A percentile compares a stretch with the other conserved stretches of the same genome.
phyloP scores from a whole-genome alignment of 1,140 invertebrate species.

The Popillia japonica region DNA sequence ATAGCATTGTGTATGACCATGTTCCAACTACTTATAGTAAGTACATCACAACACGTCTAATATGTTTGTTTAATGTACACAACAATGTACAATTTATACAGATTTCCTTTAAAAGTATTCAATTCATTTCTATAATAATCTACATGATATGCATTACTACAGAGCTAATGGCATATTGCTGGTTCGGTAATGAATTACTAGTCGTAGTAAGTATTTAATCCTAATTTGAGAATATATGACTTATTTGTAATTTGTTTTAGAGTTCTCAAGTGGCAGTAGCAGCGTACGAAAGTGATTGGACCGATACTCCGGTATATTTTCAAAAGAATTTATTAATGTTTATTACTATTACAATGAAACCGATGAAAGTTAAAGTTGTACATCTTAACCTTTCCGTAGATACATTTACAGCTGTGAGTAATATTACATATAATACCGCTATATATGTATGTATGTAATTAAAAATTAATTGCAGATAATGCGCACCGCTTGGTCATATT shows the following conservation, averaged over 20 bases:
- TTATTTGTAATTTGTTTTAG: not conserved
- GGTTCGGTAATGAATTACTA: not conserved
- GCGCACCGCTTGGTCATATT: slow-evolving; percentile 2
- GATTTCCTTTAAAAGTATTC: not conserved
- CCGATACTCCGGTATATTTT: not conserved
- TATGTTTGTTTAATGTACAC: not conserved
- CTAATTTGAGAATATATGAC: not conserved
- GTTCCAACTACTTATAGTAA: not conserved
- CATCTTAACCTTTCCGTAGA: not conserved
- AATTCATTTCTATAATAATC: not conserved
- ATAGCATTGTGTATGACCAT: not conserved
- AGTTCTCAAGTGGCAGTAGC: not conserved
- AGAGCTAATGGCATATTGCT: not conserved
- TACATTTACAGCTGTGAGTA: not conserved
- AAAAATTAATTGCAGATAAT: not conserved
- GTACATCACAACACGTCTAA: not conserved
- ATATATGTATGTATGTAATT: not conserved
- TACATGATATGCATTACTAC: not conserved
- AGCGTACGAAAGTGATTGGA: slow-evolving; percentile 7
- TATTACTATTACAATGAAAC: not conserved
- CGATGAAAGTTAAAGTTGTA: not conserved
- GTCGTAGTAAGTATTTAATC: not conserved
- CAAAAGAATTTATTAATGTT: slow-evolving; percentile 14
- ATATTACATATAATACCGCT: not conserved
- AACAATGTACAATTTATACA: not conserved